These are phyloP conservation scores for Limnephilus auricula DNA, from an alignment of 2,888 invertebrate genomes.

Conservation along the genomic window DNA sequence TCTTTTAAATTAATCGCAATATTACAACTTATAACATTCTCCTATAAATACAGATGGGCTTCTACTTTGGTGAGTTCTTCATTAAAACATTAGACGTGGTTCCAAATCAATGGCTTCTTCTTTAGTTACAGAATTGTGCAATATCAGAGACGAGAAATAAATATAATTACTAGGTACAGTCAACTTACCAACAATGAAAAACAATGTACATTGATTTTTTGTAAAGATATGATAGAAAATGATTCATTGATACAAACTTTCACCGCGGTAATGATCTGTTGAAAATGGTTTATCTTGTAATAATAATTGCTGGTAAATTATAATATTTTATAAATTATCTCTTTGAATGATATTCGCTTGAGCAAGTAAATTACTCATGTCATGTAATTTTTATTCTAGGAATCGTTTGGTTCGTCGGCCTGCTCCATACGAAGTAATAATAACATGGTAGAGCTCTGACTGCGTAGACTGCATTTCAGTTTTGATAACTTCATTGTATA, in stretches of 20 bases:
- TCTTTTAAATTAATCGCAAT: background rate
- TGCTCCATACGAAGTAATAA: no score
- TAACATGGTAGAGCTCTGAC: no score
- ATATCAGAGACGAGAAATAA: background rate
- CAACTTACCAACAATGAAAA: background rate
- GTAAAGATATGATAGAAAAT: background rate
- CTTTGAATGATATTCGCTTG: no score
- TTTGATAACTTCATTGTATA: no score
- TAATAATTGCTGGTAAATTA: background rate
- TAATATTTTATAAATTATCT: no score
- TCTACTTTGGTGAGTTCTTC: background rate
- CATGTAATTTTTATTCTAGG: no score
- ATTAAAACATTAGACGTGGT: background rate
- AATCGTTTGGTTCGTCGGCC: no score
- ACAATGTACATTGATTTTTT: background rate
- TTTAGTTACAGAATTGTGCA: background rate
- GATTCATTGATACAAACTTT: background rate
- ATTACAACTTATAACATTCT: background rate
- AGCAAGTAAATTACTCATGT: no score
- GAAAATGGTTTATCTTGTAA: background rate
- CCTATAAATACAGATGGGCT: background rate
- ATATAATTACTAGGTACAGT: background rate
- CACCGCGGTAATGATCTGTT: background rate
- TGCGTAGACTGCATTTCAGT: no score
- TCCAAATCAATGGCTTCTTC: background rate